These are phyloP conservation scores for Drosophila bocqueti DNA, from an alignment of 1,140 invertebrate genomes.

Conservation along the genomic window DNA sequence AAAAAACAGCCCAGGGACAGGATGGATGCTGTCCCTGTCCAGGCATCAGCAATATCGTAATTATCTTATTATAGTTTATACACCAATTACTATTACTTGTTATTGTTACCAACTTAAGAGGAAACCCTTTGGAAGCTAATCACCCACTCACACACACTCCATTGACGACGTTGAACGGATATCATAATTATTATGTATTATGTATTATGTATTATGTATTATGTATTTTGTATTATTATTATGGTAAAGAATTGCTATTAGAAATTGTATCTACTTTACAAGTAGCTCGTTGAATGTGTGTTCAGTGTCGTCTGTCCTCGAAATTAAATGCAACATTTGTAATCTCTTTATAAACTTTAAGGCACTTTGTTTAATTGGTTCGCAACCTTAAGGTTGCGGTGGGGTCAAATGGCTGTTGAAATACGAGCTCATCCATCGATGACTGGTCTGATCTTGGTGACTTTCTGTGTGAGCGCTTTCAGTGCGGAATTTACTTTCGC, in stretches of 20 bases:
- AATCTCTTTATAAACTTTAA: conserved; percentile 49
- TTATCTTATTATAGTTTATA: conserved; percentile 49
- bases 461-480: too few species aligned
- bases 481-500: too few species aligned
- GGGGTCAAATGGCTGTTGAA: background rate
- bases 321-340: conserved; percentile 57
- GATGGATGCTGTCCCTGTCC: background rate
- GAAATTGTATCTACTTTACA: conserved; percentile 64
- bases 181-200: conserved; percentile 9
- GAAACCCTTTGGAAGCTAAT: conserved; percentile 30
- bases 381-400: background rate
- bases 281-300: conserved; percentile 70
- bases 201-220: conserved; percentile 23
- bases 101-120: conserved; percentile 40
- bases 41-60: conserved; percentile 38
- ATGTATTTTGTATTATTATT: conserved; percentile 28
- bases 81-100: conserved; percentile 37
- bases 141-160: conserved; percentile 16
- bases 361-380: background rate
- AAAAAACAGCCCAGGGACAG: conserved; percentile 12
- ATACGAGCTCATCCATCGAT: too few species aligned
- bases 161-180: conserved; percentile 31
- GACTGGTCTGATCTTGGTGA: too few species aligned
- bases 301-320: conserved; percentile 57
- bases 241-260: conserved; percentile 24